phyloP scores from a whole-genome alignment of 2,888 invertebrate species.

The Watsonalla cultraria region DNA sequence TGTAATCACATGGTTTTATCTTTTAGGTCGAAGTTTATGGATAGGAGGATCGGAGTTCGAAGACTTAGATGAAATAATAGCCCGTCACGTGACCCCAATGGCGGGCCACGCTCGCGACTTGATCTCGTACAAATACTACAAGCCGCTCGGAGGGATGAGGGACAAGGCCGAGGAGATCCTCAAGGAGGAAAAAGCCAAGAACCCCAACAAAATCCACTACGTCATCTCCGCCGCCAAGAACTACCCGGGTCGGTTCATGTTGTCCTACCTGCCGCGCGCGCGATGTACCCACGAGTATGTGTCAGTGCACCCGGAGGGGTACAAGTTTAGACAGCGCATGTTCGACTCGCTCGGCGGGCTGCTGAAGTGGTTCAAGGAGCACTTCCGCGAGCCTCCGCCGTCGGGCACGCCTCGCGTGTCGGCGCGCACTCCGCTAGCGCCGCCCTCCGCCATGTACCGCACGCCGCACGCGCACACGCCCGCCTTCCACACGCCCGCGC shows the following conservation, averaged over 20 bases:
- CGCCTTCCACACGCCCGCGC: constrained; percentile 86
- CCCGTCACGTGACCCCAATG: constrained; percentile 97
- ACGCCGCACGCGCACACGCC: constrained; percentile 80
- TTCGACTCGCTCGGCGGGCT: constrained; percentile 89
- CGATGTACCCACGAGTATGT: constrained; percentile 95
- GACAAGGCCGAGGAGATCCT: constrained; percentile 93
- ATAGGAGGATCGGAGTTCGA: constrained; percentile 97
- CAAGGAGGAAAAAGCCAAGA: constrained; percentile 92
- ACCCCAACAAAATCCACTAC: constrained; percentile 93
- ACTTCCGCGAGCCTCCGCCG: constrained; percentile 94
- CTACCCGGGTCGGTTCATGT: constrained; percentile 94
- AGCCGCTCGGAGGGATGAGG: constrained; percentile 86
- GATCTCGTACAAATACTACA: constrained; percentile 93
- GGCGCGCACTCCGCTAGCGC: constrained; percentile 83
- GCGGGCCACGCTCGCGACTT: constrained; percentile 95
- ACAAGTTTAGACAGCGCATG: constrained; percentile 91
- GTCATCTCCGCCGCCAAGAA: constrained; percentile 90
- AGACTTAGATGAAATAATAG: constrained; percentile 99
- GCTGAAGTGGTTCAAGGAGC: constrained; percentile 98
- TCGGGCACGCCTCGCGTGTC: constrained; percentile 84
- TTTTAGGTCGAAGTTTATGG: constrained; percentile 81
- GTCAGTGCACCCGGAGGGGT: constrained; percentile 94
- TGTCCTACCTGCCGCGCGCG: constrained; percentile 94
- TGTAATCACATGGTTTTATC: neutral
- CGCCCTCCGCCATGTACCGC: constrained; percentile 63